Evolutionary conservation across 2,797 vertebrate genomes (phyloP).

Genomic region (Leucoraja ocellata): DNA sequence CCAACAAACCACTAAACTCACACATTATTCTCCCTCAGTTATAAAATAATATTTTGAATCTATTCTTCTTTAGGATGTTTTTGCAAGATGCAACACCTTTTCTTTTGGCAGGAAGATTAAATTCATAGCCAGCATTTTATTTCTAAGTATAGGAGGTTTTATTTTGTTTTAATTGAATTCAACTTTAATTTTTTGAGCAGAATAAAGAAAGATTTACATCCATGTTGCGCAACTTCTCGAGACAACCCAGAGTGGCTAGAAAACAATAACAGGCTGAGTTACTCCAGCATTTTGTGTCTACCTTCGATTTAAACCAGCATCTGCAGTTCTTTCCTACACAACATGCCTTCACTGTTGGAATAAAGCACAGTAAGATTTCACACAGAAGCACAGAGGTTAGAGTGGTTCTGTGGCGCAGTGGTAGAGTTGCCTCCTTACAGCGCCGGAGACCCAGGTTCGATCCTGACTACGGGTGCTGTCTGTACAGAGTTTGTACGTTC

Average conservation of each 20-base stretch:
- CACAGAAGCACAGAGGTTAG: background rate
- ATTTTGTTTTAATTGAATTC: background rate
- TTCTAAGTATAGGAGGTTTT: background rate
- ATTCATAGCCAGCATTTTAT: background rate
- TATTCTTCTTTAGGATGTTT: background rate
- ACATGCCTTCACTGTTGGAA: background rate
- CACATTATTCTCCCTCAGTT: background rate
- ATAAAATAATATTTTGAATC: background rate
- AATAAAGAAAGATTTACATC: background rate
- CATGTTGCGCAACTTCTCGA: background rate
- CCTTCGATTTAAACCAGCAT: too few relatives aligned
- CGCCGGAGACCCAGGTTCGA: too few relatives aligned
- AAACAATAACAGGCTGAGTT: background rate
- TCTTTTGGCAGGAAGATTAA: background rate
- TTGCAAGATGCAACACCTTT: background rate
- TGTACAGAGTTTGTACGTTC: too few relatives aligned
- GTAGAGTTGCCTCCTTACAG: too few relatives aligned
- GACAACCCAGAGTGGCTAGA: background rate
- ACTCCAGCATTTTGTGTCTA: too few relatives aligned
- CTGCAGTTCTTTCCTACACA: too few relatives aligned
- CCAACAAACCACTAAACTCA: background rate
- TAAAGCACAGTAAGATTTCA: background rate
- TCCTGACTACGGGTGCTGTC: too few relatives aligned
- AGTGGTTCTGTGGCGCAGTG: too few relatives aligned
- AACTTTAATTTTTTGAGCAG: background rate